Percentiles rank a stretch among this genome's conserved stretches.
Conservation (phyloP, 1,140 invertebrate species). For the Zaprionus ornatus region DNA sequence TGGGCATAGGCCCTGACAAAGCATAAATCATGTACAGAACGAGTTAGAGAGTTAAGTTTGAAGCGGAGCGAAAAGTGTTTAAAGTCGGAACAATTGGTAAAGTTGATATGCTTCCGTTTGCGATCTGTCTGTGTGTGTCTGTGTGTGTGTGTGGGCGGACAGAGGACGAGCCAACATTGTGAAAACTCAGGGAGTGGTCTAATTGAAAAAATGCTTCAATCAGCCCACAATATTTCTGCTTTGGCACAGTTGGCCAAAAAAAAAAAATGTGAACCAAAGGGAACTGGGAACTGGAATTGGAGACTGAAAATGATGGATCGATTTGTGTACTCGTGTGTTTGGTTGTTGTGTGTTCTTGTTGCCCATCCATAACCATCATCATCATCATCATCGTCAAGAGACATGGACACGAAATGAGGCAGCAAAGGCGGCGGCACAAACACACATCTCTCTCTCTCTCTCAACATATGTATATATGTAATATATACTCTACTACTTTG, state of each 20-base stretch:
- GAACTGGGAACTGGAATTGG: not conserved
- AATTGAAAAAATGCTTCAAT: conserved; percentile 34
- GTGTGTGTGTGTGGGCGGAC: conserved; percentile 2
- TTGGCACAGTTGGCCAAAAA: conserved; percentile 1
- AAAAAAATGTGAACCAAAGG: not conserved
- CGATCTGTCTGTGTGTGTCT: not conserved
- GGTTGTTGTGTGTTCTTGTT: conserved; percentile 24
- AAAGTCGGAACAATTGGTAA: conserved; percentile 25
- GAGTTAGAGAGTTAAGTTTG: not conserved
- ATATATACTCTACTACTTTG: conserved; percentile 1
- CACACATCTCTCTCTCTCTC: not conserved
- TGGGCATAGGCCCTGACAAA: conserved; percentile 29
- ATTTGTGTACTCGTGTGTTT: conserved; percentile 29
- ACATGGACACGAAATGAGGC: conserved; percentile 14
- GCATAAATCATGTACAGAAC: conserved; percentile 31
- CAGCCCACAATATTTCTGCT: conserved; percentile 15
- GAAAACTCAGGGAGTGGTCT: conserved; percentile 5
- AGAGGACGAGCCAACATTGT: conserved; percentile 10
- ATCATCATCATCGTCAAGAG: conserved; percentile 7
- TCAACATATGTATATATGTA: not conserved
- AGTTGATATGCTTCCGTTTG: conserved; percentile 3
- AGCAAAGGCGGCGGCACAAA: conserved; percentile 14
- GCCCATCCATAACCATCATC: conserved; percentile 36
- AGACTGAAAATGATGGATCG: conserved; percentile 37
- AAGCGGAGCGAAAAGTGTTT: conserved; percentile 10